These are phyloP conservation scores for Anabas testudineus DNA, from an alignment of 2,797 vertebrate genomes.

Conservation along the genomic window DNA sequence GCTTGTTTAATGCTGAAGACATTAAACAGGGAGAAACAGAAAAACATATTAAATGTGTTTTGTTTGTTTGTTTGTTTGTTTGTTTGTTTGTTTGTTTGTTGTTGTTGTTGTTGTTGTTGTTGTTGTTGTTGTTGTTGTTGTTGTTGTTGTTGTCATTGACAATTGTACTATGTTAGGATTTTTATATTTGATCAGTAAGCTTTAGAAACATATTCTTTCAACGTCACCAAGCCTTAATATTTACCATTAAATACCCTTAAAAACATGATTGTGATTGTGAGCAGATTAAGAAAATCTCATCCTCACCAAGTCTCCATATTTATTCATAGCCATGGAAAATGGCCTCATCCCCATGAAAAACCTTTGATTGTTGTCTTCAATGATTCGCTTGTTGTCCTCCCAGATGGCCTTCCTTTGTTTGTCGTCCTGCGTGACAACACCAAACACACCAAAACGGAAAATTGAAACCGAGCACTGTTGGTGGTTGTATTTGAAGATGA, in stretches of 20 bases:
- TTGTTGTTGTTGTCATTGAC: no score
- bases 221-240: not conserved
- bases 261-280: not conserved
- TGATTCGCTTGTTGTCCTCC: slow-evolving; percentile 78
- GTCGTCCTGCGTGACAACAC: slow-evolving; percentile 67
- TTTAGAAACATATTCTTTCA: not conserved
- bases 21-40: no score
- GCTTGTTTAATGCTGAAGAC: no score
- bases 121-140: no score
- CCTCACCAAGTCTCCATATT: slow-evolving; percentile 85
- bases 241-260: not conserved
- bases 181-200: not conserved
- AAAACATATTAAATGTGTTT: no score
- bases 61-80: no score
- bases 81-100: no score
- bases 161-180: no score
- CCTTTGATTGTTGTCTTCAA: slow-evolving; percentile 79
- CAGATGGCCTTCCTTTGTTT: slow-evolving; percentile 78
- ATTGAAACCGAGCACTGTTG: not conserved
- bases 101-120: no score
- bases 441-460: slow-evolving; percentile 5
- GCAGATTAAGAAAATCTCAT: not conserved
- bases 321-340: slow-evolving; percentile 85
- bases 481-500: not conserved
- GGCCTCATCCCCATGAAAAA: slow-evolving; percentile 72